Conservation (phyloP, 2,888 invertebrate genomes). For the Eristalis arbustorum region DNA sequence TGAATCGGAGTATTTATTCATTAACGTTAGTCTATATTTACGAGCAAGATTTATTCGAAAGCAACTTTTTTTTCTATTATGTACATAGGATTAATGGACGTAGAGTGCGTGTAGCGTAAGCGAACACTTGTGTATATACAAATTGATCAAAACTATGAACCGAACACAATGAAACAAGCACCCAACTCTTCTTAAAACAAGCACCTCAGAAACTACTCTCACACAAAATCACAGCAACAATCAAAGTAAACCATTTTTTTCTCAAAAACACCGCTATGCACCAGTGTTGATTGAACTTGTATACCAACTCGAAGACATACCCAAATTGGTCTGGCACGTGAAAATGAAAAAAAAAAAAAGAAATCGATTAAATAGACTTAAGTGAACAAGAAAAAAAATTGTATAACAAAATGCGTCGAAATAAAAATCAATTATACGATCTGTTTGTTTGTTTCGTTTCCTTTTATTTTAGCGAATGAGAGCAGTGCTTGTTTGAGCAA, state of each 20-base stretch:
- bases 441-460: neutral
- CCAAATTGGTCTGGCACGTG: slow-evolving; percentile 42
- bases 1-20: slow-evolving; percentile 14
- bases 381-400: slow-evolving; percentile 30
- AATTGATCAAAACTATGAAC: neutral
- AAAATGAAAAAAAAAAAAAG: slow-evolving; percentile 21
- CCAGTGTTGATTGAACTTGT: slow-evolving; percentile 54
- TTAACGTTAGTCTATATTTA: neutral
- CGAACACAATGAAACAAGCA: neutral
- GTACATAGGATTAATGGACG: slow-evolving; percentile 28
- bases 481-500: no score
- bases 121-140: neutral
- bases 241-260: slow-evolving; percentile 51
- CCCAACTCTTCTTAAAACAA: slow-evolving; percentile 28
- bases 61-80: slow-evolving; percentile 52
- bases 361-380: slow-evolving; percentile 36
- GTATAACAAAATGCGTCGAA: slow-evolving; percentile 57
- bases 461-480: neutral
- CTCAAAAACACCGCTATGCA: slow-evolving; percentile 36
- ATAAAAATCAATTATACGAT: slow-evolving; percentile 47
- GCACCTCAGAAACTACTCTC: slow-evolving; percentile 59
- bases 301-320: slow-evolving; percentile 31
- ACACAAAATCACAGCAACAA: slow-evolving; percentile 57
- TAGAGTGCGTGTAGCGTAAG: neutral
- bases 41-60: slow-evolving; percentile 44